Base-by-base conservation (phyloP, 2,888 invertebrate species). In the Watsonalla binaria region DNA sequence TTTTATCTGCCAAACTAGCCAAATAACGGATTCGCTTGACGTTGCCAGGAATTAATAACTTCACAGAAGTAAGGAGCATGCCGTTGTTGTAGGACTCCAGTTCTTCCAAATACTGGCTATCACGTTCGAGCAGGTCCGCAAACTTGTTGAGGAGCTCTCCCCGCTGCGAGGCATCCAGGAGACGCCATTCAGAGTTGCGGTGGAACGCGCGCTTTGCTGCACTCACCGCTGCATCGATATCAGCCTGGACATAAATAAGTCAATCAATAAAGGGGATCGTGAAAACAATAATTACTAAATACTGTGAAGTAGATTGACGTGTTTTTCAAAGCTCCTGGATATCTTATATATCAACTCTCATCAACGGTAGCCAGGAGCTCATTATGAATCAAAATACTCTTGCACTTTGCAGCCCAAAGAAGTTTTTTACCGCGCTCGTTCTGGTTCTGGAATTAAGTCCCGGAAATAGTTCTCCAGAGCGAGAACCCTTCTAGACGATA, bases 81-180 rank as follows among this genome's bases (percentile, higher is more conserved):
- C 98, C 98, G 85, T 97, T 98, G 80, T 99, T 97, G 56, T 96
- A 80, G 0, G 98, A 96, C 89, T 98, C 98, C 72, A 99, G 89
- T 66, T 95, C 95, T 46, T 95, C 94, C 45, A 97, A 75, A 68
- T 96, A 96, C 4, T 89, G 86, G 2, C 88, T 84, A 80, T 97
- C 95, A 47, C 95, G 90, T 74, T 96, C 95, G 7, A 97, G 90
- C 0, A 97, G 89, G 80, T 96, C 95, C 0, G 97, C 96, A 57
- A 97, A 89, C 61, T 92, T 93, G 76, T 94, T 85, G 5, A 98
- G 79, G 2, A 98, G 83, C 33, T 86, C 76, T 0, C 97, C 97
- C 52, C 97, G 92, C 39, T 93, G 86, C 0, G 96, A 95, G 0
- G 97, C 96, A 82, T 97, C 96, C 92, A 96, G 93, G 0, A 93